These are phyloP conservation scores for Aricia agestis DNA, from an alignment of 1,140 invertebrate genomes.

Conservation along the genomic window DNA sequence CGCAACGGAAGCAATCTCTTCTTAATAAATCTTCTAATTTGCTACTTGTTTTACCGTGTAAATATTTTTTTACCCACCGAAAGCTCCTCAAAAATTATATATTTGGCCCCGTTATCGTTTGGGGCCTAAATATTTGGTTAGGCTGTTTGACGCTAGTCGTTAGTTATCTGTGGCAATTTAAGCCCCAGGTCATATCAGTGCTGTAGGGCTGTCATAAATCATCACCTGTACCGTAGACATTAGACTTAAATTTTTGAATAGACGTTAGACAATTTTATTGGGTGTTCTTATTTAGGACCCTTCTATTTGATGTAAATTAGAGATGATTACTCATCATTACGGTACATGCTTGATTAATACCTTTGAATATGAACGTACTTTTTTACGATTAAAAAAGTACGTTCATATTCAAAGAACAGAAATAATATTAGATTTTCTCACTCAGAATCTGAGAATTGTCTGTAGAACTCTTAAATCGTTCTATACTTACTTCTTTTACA, in stretches of 20 bases:
- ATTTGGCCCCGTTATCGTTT: neutral
- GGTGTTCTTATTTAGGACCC: no score
- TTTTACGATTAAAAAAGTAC: no score
- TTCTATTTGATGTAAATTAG: no score
- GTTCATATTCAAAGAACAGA: no score
- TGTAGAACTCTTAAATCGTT: no score
- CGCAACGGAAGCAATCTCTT: no score
- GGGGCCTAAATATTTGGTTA: neutral
- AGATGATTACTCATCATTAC: no score
- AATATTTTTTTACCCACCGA: neutral
- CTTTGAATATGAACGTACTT: no score
- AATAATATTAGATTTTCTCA: no score
- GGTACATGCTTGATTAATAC: no score
- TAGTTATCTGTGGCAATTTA: slow-evolving; percentile 29
- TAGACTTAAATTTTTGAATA: neutral
- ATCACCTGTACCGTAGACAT: neutral
- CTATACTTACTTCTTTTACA: no score
- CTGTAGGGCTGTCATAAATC: neutral
- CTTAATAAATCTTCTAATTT: neutral
- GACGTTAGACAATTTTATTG: neutral
- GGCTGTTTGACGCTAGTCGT: slow-evolving; percentile 22
- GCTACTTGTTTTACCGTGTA: neutral
- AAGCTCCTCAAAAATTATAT: neutral
- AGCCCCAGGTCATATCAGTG: slow-evolving; percentile 25
- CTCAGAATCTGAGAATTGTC: no score